A percentile compares a stretch with the other conserved stretches of the same genome.
phyloP scores from a whole-genome alignment of 2,797 vertebrate species.

The Myotis planiceps region DNA sequence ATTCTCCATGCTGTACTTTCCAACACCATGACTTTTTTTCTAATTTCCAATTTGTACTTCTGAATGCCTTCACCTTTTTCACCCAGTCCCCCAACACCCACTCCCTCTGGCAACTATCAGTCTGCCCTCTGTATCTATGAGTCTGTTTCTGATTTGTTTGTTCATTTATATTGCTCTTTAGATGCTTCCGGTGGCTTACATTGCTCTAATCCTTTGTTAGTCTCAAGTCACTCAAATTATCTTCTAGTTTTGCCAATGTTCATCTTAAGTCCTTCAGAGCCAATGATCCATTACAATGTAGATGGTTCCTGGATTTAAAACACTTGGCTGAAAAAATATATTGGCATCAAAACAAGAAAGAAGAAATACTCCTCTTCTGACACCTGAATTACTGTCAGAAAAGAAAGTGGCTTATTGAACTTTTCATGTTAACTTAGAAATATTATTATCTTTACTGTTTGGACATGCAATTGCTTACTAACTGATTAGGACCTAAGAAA shows the following conservation, averaged over 20 bases:
- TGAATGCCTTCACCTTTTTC: neutral
- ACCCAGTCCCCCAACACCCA: neutral
- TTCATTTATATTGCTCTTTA: neutral
- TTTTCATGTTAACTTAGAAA: neutral
- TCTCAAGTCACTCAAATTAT: neutral
- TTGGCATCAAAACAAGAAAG: constrained; percentile 32
- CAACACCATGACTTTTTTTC: neutral
- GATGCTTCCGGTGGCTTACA: neutral
- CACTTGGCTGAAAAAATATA: neutral
- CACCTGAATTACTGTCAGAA: neutral
- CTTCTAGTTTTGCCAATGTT: neutral
- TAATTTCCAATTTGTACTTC: neutral
- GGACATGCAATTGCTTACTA: neutral
- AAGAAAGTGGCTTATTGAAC: neutral
- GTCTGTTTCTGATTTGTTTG: neutral
- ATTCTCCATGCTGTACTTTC: neutral
- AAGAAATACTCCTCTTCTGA: neutral
- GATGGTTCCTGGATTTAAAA: neutral
- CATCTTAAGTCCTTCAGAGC: neutral
- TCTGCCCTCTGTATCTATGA: neutral
- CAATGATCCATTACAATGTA: constrained; percentile 42
- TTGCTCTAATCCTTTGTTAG: neutral
- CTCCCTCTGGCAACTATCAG: neutral
- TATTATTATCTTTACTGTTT: neutral
- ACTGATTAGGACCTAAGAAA: neutral